These are phyloP conservation scores for Phengaris alcon DNA, from an alignment of 2,888 invertebrate genomes.

Conservation along the genomic window DNA sequence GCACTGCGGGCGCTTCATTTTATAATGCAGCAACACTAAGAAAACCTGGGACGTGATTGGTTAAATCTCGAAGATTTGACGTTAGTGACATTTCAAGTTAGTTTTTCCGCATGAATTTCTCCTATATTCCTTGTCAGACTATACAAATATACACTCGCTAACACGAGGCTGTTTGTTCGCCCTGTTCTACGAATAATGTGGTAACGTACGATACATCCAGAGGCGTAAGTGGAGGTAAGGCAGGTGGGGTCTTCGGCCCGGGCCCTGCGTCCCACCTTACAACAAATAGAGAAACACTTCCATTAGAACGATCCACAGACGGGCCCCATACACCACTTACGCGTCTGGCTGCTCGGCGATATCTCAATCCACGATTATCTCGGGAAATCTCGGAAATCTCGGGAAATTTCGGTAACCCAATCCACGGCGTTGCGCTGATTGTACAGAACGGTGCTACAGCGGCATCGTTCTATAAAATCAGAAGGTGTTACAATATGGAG, in stretches of 20 bases:
- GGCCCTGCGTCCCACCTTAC: slow-evolving; percentile 78
- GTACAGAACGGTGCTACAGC: slow-evolving; percentile 35
- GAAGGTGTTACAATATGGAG: slow-evolving; percentile 14
- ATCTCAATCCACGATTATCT: slow-evolving; percentile 33
- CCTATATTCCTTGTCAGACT: too few relatives aligned
- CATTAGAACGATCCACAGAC: slow-evolving; percentile 63
- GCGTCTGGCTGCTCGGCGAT: slow-evolving; percentile 69
- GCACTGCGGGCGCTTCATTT: too few relatives aligned
- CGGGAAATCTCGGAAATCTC: slow-evolving; percentile 29
- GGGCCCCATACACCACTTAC: slow-evolving; percentile 76
- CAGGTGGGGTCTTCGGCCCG: slow-evolving; percentile 78
- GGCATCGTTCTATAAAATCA: slow-evolving; percentile 37
- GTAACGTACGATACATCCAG: slow-evolving; percentile 80
- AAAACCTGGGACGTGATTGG: too few relatives aligned
- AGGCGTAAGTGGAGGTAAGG: slow-evolving; percentile 80
- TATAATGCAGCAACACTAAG: too few relatives aligned
- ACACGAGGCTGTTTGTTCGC: slow-evolving; percentile 2
- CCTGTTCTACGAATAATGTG: slow-evolving; percentile 46
- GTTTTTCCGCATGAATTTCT: too few relatives aligned
- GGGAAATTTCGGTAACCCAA: slow-evolving; percentile 28
- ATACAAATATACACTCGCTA: too few relatives aligned
- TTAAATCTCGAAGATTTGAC: too few relatives aligned
- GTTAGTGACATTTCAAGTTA: too few relatives aligned
- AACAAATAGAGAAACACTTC: slow-evolving; percentile 74
- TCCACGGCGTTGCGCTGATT: slow-evolving; percentile 33